phyloP scores from a whole-genome alignment of 2,113 vertebrate genomes.

The Neodon shergylaensis region DNA sequence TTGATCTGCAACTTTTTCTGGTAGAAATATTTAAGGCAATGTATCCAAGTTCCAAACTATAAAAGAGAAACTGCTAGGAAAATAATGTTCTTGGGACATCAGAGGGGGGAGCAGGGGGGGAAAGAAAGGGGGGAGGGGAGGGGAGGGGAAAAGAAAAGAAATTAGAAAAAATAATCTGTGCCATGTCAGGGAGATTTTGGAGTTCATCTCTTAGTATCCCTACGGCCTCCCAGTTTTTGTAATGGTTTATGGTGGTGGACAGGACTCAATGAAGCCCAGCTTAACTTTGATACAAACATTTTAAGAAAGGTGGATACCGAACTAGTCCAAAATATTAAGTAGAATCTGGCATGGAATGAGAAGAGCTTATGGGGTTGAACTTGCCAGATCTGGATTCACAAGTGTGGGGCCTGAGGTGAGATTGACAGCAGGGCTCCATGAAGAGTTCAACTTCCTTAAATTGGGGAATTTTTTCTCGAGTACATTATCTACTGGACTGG shows the following conservation, averaged over 20 bases:
- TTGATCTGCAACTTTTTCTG: neutral
- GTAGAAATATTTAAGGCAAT: neutral
- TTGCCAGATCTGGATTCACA: neutral
- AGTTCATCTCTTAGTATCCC: neutral
- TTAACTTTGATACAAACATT: neutral
- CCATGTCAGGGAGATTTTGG: neutral
- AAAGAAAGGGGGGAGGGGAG: fast-evolving
- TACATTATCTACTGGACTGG: neutral
- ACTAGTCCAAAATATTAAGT: neutral
- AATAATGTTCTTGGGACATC: neutral
- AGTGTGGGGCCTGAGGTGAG: neutral
- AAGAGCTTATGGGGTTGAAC: neutral
- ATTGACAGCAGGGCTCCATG: neutral
- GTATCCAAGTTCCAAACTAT: neutral
- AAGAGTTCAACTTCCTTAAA: neutral
- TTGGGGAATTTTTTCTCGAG: neutral
- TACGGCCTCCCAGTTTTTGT: neutral
- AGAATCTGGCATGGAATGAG: neutral
- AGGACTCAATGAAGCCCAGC: neutral
- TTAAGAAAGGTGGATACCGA: neutral
- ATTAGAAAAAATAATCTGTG: neutral
- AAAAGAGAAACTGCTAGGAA: neutral
- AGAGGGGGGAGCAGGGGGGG: neutral
- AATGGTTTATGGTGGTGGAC: neutral
- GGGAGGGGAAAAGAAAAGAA: neutral